Conservation (phyloP, 2,888 invertebrate species). For the Tromatobia lineatoria region DNA sequence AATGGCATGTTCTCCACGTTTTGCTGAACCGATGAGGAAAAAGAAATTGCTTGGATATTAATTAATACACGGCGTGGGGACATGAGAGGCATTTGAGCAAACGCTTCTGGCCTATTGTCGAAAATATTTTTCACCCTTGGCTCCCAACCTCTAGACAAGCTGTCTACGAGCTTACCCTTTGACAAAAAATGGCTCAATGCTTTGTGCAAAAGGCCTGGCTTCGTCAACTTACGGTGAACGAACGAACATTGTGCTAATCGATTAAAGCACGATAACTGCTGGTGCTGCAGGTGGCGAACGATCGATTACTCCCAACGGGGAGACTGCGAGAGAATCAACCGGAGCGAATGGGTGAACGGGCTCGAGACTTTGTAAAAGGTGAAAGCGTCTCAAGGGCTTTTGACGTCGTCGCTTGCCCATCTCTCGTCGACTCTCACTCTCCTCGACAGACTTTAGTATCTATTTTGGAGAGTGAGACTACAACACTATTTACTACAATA, state of each 20-base stretch:
- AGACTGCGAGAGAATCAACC: constrained; percentile 51
- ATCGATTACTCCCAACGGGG: constrained; percentile 63
- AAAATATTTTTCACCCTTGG: constrained; percentile 35
- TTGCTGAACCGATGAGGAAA: constrained; percentile 12
- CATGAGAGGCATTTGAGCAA: constrained; percentile 7
- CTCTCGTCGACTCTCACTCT: constrained; percentile 7
- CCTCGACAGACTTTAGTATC: neutral
- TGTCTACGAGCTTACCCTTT: constrained; percentile 46
- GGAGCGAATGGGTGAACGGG: constrained; percentile 44
- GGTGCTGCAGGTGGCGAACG: constrained; percentile 46
- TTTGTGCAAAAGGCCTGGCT: neutral
- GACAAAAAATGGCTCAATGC: constrained; percentile 30
- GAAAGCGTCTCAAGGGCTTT: constrained; percentile 61
- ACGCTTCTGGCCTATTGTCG: constrained; percentile 41
- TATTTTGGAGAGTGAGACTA: too few species aligned
- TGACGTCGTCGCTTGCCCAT: constrained; percentile 14
- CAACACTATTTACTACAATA: neutral
- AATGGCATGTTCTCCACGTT: neutral
- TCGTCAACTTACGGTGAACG: constrained; percentile 5
- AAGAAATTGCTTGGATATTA: constrained; percentile 23
- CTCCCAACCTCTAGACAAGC: constrained; percentile 21
- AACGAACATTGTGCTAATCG: constrained; percentile 48
- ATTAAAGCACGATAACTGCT: constrained; percentile 56
- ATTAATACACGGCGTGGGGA: constrained; percentile 15
- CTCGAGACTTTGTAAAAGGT: constrained; percentile 63